Evolutionary conservation across 1,140 invertebrate genomes (phyloP), one percentile per base, ranked within the genome.

Genomic region (Zaprionus lachaisei): DNA sequence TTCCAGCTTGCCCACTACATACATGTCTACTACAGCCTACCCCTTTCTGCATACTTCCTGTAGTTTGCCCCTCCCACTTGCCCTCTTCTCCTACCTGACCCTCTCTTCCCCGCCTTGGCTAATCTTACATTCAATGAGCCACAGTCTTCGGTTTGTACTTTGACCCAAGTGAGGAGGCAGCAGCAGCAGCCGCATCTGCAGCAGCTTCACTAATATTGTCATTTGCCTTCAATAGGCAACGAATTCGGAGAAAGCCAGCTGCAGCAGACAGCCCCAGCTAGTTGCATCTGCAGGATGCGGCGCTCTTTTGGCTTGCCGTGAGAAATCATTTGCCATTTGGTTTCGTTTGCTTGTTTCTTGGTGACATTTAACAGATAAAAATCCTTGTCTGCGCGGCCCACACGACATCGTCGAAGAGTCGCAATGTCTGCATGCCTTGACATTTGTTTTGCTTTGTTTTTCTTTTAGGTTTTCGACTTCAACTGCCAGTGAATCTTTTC

Each of bases 301-400:
- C 69, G 44, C 47, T 24, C 2, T 22, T 22, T 24, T 20, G 47
- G 20, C 47, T 24, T 12, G 47, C 58, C 61, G 67, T 66, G 64
- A 66, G 34, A 66, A 51, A 51, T 51, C 34, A 38, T 60, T 60
- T 37, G 20, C 57, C 57, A 60, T 60, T 57, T 61, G 66, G 41
- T 9, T 47, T 47, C 41, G 41, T 47, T 44, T 9, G 2, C n/a
- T 47, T 47, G 41, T 47, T 47, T 69, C 51, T 62, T 81, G 71
- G 74, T 85, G 83, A 86, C 83, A 79, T 81, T 56, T 57, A 51
- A 79, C 67, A 78, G 61, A 78, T 47, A 78, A 71, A 81, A 83
- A 84, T 84, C 82, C 82, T 84, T 80, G 44, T 81, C 37, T 78
- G 54, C 41, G 62, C 63, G 61, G 49, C 83, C 83, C 83, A 82